Percentiles rank a stretch among this genome's conserved stretches.
Conservation (phyloP, 2,113 vertebrate species). For the Urocynchramus pylzowi region DNA sequence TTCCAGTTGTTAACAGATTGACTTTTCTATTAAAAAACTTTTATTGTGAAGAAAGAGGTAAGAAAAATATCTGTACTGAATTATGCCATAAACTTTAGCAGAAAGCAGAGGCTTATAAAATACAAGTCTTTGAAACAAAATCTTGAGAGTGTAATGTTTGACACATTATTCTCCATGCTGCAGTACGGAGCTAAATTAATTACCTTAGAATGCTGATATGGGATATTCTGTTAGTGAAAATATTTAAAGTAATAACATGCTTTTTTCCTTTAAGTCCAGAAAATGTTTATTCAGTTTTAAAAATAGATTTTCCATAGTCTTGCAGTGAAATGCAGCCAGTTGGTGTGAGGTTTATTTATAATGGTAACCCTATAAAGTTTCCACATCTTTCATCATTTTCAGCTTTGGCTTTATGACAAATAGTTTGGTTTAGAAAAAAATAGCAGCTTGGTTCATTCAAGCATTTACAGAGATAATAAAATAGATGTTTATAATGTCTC, state of each 20-base stretch:
- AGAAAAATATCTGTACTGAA: neutral
- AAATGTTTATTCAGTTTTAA: neutral
- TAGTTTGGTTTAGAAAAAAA: neutral
- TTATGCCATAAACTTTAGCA: neutral
- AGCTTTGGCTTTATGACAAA: neutral
- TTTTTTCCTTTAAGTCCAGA: neutral
- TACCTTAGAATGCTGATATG: neutral
- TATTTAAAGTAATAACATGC: slow-evolving; percentile 15
- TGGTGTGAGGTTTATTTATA: neutral
- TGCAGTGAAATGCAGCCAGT: neutral
- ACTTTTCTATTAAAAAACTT: neutral
- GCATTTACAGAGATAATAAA: neutral
- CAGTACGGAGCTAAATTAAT: neutral
- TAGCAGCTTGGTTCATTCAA: neutral
- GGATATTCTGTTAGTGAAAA: neutral
- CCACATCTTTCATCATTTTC: neutral
- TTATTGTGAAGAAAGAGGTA: neutral
- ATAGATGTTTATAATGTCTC: neutral
- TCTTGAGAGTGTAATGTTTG: neutral
- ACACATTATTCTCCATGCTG: neutral
- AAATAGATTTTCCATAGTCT: neutral
- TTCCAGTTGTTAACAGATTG: neutral
- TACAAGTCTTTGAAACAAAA: neutral
- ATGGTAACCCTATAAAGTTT: neutral
- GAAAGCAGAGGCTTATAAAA: neutral